Base-by-base conservation (phyloP, 2,113 vertebrate species). In the Casuarius casuarius region DNA sequence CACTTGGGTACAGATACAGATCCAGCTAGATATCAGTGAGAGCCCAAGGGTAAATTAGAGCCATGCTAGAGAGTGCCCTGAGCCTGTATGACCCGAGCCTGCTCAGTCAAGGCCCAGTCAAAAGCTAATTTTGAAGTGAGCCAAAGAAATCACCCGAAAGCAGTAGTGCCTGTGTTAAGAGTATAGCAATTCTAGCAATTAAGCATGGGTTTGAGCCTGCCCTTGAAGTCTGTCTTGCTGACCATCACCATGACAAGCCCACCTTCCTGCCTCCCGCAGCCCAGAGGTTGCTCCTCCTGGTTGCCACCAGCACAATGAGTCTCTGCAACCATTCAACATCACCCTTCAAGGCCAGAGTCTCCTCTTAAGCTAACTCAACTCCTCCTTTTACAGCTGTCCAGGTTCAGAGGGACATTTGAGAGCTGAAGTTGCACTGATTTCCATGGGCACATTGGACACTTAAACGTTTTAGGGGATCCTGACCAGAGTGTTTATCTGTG, bases 21-120 rank as follows among this genome's bases (percentile, higher is more conserved):
- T 7, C 25, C 3, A 3, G 51, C 33, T 38, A 49, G 10, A 78
- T 22, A 59, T 33, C 42, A 44, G 19, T 75, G 70, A 74, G 54
- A 58, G 10, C 31, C 35, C 15, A 29, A 22, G 25, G 52, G 62
- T 54, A 38, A 84, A 21, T 19, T 59, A 67, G 17, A n/a, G 16
- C 71, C 59, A 59, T 0, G 3, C 72, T 38, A 38, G 62, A 13
- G 40, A 67, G 23, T 2, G 5, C 18, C 40, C 46, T 56, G 68
- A 92, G 61, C 33, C 25, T 9, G 0, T 10, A 8, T 0, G 5
- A 67, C 8, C 28, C n/a, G 46, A 62, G 7, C 2, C 11, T 2
- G 0, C 33, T 12, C 44, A 21, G 12, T 9, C 52, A 52, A 52
- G 46, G 67, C 17, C 18, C 22, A 44, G 26, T 25, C 25, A 71